Base-by-base conservation (phyloP, 2,888 invertebrate genomes). In the Seira ritae region DNA sequence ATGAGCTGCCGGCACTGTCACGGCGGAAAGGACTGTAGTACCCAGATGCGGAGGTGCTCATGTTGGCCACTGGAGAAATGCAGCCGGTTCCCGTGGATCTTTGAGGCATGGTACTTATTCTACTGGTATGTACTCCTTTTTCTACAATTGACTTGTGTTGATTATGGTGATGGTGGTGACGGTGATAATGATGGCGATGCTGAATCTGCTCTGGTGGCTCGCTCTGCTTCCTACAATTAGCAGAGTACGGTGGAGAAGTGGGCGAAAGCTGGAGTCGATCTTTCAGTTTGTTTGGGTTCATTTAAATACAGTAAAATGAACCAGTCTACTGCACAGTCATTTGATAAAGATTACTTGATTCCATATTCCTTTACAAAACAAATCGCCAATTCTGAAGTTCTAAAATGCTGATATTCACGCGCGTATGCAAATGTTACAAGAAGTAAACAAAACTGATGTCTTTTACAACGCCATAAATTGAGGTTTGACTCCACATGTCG, bases 41-140 rank as follows among this genome's bases (percentile, higher is more conserved):
- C 22, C 76, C 50, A 4, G 78, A 67, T 4, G 17, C n/a, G 12
- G 19, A 1, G 15, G 66, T 20, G 12, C 3, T 8, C 3, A 66
- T 23, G 24, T 62, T 42, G 22, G 77, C 42, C 50, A 82, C 60
- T 46, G 82, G 76, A 8, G 71, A 75, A 17, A 81, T 37, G 1
- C 76, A 82, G 19, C 70, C 76, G 8, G 69, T 66, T 42, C 37
- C 62, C 17, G 67, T 42, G n/a, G 82, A 55, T 69, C 71, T 78
- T 22, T 83, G 71, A 72, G 83, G 77, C 83, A 77, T 77, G 19
- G 62, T 83, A 22, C 46, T 72, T 17, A 70, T 80, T 75, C 80
- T 42, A 66, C 77, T 77, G 20, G 71, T 17, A 42, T 75, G 80
- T 46, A 22, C 80, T 60, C 80, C 74, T 75, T 70, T 80, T 71